Conservation (phyloP, 2,113 vertebrate species). For the Arenaria interpres region DNA sequence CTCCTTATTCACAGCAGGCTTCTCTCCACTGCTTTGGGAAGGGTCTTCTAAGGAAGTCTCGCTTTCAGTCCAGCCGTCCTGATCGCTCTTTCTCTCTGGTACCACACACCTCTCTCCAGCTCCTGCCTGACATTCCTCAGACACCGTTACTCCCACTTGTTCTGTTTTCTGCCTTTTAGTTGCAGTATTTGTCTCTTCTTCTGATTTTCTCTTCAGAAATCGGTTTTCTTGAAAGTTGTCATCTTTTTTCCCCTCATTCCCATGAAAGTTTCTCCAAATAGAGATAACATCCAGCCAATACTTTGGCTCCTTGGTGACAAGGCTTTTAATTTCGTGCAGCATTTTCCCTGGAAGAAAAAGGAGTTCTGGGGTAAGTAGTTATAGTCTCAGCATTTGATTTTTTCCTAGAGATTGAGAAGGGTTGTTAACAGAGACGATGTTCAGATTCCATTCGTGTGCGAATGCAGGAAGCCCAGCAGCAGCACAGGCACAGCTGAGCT, state of each 20-base stretch:
- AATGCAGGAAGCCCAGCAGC: neutral
- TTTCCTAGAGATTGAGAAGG: neutral
- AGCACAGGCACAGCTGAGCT: neutral
- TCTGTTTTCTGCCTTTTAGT: constrained; percentile 61
- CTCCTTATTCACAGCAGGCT: neutral
- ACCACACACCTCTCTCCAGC: neutral
- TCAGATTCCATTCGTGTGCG: neutral
- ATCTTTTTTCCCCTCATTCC: neutral
- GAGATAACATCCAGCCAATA: constrained; percentile 66
- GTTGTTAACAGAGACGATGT: neutral
- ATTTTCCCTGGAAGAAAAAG: constrained; percentile 70
- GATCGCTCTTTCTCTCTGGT: neutral
- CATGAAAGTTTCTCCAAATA: constrained; percentile 68
- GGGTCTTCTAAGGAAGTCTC: neutral
- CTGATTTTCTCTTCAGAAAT: constrained; percentile 66
- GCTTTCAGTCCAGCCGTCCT: neutral
- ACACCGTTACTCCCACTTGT: neutral
- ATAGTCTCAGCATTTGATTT: neutral
- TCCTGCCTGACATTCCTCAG: neutral
- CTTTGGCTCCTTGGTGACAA: constrained; percentile 61
- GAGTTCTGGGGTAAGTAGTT: neutral
- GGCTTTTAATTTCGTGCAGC: constrained; percentile 61
- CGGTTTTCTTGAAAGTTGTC: neutral
- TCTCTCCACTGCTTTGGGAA: neutral
- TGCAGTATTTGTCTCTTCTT: neutral